Evolutionary conservation across 2,113 vertebrate genomes (phyloP).

Genomic region (Lamprologus lemairii): DNA sequence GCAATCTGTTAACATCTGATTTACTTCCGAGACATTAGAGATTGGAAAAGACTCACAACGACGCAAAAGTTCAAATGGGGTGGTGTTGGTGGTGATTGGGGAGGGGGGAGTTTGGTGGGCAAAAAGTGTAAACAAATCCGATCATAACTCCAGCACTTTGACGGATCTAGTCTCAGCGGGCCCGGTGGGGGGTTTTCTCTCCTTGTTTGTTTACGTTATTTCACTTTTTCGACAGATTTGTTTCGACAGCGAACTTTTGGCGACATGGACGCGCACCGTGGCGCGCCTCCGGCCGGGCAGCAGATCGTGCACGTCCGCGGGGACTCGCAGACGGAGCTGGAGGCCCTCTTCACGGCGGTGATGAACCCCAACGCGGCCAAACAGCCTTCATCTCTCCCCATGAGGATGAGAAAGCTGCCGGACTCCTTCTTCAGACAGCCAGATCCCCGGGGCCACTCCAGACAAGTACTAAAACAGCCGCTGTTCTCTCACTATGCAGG

Average conservation of each 20-base stretch:
- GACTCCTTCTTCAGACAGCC: constrained; percentile 93
- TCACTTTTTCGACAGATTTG: constrained; percentile 35
- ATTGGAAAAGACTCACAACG: constrained; percentile 16
- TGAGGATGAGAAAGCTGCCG: constrained; percentile 87
- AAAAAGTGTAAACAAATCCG: constrained; percentile 59
- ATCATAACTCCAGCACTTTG: neutral
- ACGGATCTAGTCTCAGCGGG: neutral
- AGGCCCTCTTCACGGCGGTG: constrained; percentile 89
- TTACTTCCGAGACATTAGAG: constrained; percentile 7
- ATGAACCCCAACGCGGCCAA: constrained; percentile 83
- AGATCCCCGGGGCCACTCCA: constrained; percentile 83
- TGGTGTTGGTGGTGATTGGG: neutral
- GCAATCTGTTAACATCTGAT: neutral
- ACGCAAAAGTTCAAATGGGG: constrained; percentile 34
- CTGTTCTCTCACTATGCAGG: neutral
- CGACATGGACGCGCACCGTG: constrained; percentile 71
- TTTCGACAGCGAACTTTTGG: constrained; percentile 40
- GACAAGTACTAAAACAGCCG: constrained; percentile 69
- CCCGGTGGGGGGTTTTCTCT: neutral
- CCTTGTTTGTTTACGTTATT: neutral
- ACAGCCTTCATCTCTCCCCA: constrained; percentile 82
- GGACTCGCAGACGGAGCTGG: constrained; percentile 89
- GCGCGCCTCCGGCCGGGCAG: constrained; percentile 81
- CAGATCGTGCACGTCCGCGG: constrained; percentile 88
- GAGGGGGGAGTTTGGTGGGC: neutral